Base-by-base conservation (phyloP, 2,888 invertebrate species). In the Trichogramma dendrolimi region DNA sequence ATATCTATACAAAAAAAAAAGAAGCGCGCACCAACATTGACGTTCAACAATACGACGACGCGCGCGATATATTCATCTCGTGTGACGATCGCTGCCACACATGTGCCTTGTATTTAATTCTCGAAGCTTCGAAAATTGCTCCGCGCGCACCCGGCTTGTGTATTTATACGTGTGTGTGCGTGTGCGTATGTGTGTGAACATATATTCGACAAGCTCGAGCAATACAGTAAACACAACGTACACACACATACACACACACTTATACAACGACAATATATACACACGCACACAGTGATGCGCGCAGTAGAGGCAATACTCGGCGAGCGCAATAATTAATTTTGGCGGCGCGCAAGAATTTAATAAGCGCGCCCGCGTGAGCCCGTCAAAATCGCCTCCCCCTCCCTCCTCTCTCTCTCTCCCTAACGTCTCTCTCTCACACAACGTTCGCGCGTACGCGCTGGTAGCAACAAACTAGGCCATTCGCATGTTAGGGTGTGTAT, bases 241-340 rank as follows among this genome's bases (percentile, higher is more conserved):
- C 11, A 38, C 42, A 38, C n/a, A n/a, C n/a, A n/a, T n/a, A n/a
- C n/a, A n/a, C 10, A 51, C 7, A 38, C 7, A 56, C 27, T 27
- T 2, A 27, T 27, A 27, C 27, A 27, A 2, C 27, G 27, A 27
- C 27, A 27, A 27, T 27, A 27, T 27, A 27, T 27, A 27, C 27
- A 27, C 27, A 27, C 27, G 27, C 27, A 27, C 27, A 27, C 27
- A 27, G 27, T 27, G 27, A 27, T 27, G 27, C 27, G 27, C 27
- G 3, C 27, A 27, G 27, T 3, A 27, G 27, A 27, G 27, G 27
- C 27, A 27, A 27, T 27, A 27, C 27, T 27, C 27, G 27, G 46
- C 46, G 46, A 10, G 8, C n/a, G 8, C 57, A 58, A 66, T 66
- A 66, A 66, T 66, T 63, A 66, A 66, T 66, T 63, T 63, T 43